Percentiles rank a stretch among this genome's conserved stretches.
Conservation (phyloP, 2,888 invertebrate species). For the Herminia tarsipennalis region DNA sequence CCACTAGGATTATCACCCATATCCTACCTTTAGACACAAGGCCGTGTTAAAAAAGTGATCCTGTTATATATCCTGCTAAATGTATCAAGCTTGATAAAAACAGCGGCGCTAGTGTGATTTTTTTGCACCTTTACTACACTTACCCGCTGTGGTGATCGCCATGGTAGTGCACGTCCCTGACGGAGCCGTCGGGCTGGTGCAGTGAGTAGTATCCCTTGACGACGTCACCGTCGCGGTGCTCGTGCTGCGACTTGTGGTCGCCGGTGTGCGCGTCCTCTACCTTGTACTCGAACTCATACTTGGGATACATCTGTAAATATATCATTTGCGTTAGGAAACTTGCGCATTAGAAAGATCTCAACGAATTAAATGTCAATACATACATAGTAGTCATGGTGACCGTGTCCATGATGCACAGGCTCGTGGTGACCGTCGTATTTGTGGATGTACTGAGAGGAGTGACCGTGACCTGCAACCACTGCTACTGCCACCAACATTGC, state of each 20-base stretch:
- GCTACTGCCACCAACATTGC: constrained; percentile 13
- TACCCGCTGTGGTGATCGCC: constrained; percentile 55
- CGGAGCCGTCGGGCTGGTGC: constrained; percentile 79
- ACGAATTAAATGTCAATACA: not conserved
- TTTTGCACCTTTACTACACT: too few species aligned
- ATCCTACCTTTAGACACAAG: too few species aligned
- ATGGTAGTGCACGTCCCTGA: constrained; percentile 79
- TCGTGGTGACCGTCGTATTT: constrained; percentile 62
- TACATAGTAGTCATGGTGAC: constrained; percentile 38
- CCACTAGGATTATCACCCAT: too few species aligned
- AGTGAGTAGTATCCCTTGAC: constrained; percentile 55
- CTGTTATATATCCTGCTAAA: too few species aligned
- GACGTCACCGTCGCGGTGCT: constrained; percentile 31
- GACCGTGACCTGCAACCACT: constrained; percentile 21
- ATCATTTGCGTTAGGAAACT: not conserved
- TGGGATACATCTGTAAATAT: constrained; percentile 26
- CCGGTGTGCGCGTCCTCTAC: constrained; percentile 77
- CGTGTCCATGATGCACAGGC: constrained; percentile 52
- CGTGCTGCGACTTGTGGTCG: constrained; percentile 80
- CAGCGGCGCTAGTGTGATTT: too few species aligned
- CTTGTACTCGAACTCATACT: constrained; percentile 48
- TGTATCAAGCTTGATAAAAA: too few species aligned
- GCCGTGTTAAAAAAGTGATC: too few species aligned
- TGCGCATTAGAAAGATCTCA: not conserved
- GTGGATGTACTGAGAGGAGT: constrained; percentile 46